Base-by-base conservation (phyloP, 2,888 invertebrate genomes). In the Trichogramma evanescens region DNA sequence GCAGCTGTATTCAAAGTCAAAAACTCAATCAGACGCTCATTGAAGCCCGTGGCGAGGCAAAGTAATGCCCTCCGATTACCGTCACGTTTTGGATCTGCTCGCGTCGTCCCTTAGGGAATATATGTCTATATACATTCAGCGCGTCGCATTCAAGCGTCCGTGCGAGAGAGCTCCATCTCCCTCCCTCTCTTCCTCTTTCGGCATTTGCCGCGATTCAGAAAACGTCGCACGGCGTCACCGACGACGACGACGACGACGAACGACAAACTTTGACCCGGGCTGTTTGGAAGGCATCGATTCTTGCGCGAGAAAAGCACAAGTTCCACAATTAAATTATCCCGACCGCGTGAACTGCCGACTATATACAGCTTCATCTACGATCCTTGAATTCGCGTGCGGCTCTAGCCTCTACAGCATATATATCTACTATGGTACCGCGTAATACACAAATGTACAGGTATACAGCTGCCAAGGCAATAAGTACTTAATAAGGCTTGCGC, bases 21-120 rank as follows among this genome's bases (percentile, higher is more conserved):
- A 64, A 64, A 64, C 64, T 64, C 64, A 64, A 64, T 64, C 64
- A 64, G 59, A 59, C 59, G 64, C 62, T 64, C 59, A 62, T 64
- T 64, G 64, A 64, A 55, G 44, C 51, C 52, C 26, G 26, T 48
- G 10, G 48, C 48, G 48, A 13, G 48, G 48, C 48, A 13, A 26
- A 26, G 26, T 6, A 48, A 48, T 46, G 10, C 50, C 39, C 26
- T 26, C 26, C 60, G 63, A 63, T 61, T 63, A 63, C 61, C 58
- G 54, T 51, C 51, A 26, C 58, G 41, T 54, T 26, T 26, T 26
- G 26, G 26, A 26, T 26, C 26, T 26, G 26, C 26, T 26, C 26
- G 26, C 26, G 26, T 26, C 26, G 26, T 26, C 26, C 26, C 26
- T 26, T 26, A 26, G 26, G 26, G 26, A 26, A 26, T 26, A 26